Conservation (phyloP, 2,888 invertebrate species). For the Drosophila fungiperda region DNA sequence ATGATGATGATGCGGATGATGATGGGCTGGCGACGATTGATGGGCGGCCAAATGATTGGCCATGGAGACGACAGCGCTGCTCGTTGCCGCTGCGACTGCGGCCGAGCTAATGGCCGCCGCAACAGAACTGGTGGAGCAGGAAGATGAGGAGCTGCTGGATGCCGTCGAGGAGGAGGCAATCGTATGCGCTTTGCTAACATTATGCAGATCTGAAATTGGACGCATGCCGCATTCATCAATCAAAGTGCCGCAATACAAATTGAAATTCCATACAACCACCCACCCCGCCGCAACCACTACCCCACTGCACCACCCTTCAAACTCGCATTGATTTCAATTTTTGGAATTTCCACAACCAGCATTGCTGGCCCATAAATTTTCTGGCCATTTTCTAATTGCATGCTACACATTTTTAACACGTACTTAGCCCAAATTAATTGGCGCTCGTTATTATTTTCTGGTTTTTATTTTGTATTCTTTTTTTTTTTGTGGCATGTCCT, state of each 20-base stretch:
- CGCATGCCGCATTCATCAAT: slow-evolving; percentile 72
- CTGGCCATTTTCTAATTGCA: slow-evolving; percentile 69
- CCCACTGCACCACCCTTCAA: neutral
- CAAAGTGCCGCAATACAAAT: slow-evolving; percentile 64
- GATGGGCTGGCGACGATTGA: slow-evolving; percentile 59
- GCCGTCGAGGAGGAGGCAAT: slow-evolving; percentile 71
- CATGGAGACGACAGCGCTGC: slow-evolving; percentile 67
- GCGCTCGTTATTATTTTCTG: slow-evolving; percentile 47
- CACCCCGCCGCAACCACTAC: neutral
- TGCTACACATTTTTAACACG: slow-evolving; percentile 72
- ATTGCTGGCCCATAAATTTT: slow-evolving; percentile 67
- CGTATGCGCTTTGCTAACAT: slow-evolving; percentile 61
- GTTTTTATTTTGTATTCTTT: slow-evolving; percentile 4
- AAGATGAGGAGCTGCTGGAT: slow-evolving; percentile 72
- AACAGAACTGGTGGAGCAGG: slow-evolving; percentile 72
- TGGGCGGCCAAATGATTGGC: slow-evolving; percentile 72
- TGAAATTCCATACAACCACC: slow-evolving; percentile 37
- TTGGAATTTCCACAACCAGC: slow-evolving; percentile 21
- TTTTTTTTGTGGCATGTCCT: slow-evolving; percentile 29
- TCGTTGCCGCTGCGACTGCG: slow-evolving; percentile 54
- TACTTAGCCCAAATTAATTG: slow-evolving; percentile 78
- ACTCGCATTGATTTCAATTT: slow-evolving; percentile 60
- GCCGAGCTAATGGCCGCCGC: slow-evolving; percentile 72
- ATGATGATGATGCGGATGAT: slow-evolving; percentile 51
- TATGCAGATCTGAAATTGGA: slow-evolving; percentile 69